Conservation (phyloP, 2,888 invertebrate species). For the Caradrina kadenii region DNA sequence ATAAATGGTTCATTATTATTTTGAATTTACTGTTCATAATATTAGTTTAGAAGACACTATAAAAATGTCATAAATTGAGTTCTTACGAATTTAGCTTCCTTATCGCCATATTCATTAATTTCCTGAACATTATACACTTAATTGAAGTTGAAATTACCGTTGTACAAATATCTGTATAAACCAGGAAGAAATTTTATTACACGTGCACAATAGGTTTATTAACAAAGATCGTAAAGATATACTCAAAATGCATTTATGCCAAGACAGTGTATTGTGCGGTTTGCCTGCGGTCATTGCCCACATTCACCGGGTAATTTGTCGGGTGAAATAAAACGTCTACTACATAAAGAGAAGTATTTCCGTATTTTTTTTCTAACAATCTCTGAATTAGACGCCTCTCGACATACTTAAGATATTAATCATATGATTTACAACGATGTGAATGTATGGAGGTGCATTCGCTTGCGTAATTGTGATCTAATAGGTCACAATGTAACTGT, state of each 20-base stretch:
- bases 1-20: too few relatives aligned
- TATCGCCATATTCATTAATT: slow-evolving; percentile 24
- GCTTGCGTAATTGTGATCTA: slow-evolving; percentile 66
- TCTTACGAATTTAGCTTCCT: background rate
- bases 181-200: slow-evolving; percentile 9
- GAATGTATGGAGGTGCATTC: slow-evolving; percentile 59
- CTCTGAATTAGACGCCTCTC: slow-evolving; percentile 39
- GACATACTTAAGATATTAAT: slow-evolving; percentile 50
- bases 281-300: slow-evolving; percentile 30
- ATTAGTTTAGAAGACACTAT: too few relatives aligned
- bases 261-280: slow-evolving; percentile 17
- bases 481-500: slow-evolving; percentile 62
- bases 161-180: background rate
- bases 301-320: slow-evolving; percentile 16
- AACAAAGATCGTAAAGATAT: slow-evolving; percentile 35
- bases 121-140: slow-evolving; percentile 16
- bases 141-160: slow-evolving; percentile 10
- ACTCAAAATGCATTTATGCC: slow-evolving; percentile 42
- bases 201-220: slow-evolving; percentile 32
- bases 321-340: slow-evolving; percentile 34
- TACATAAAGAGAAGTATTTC: slow-evolving; percentile 30
- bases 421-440: slow-evolving; percentile 51
- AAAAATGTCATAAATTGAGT: background rate
- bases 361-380: slow-evolving; percentile 46
- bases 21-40: too few relatives aligned